These are phyloP conservation scores for Mythimna lalbum DNA, from an alignment of 2,888 invertebrate genomes.

Conservation along the genomic window DNA sequence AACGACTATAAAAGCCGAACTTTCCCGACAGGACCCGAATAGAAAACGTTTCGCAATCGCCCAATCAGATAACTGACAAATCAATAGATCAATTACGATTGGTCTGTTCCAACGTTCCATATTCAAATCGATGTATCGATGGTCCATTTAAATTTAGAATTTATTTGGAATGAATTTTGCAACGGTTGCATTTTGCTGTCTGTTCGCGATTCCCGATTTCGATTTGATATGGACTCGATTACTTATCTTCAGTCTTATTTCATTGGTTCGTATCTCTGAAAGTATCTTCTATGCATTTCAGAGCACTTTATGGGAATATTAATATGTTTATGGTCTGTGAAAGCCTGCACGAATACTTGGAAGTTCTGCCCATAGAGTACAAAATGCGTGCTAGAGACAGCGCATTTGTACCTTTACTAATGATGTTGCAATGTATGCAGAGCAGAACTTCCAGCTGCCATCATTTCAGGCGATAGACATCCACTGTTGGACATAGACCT, in stretches of 20 bases:
- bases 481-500: no score
- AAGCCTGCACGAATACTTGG: no score
- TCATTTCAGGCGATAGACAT: no score
- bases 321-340: not conserved
- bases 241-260: constrained; percentile 25
- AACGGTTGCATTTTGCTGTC: constrained; percentile 67
- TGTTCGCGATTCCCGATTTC: constrained; percentile 53
- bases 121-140: constrained; percentile 75
- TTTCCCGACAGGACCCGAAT: constrained; percentile 58
- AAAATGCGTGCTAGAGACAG: no score
- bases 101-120: constrained; percentile 67
- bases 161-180: constrained; percentile 64
- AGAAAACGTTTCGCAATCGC: constrained; percentile 63
- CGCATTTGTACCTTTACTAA: no score
- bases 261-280: not conserved
- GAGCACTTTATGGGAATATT: not conserved
- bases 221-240: constrained; percentile 50
- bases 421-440: no score
- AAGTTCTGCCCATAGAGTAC: no score
- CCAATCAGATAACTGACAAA: constrained; percentile 79
- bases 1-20: constrained; percentile 56
- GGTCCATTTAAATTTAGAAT: constrained; percentile 71
- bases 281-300: constrained; percentile 11
- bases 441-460: no score
- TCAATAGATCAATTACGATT: constrained; percentile 82